phyloP scores from a whole-genome alignment of 2,113 vertebrate genomes.

The Sander lucioperca region DNA sequence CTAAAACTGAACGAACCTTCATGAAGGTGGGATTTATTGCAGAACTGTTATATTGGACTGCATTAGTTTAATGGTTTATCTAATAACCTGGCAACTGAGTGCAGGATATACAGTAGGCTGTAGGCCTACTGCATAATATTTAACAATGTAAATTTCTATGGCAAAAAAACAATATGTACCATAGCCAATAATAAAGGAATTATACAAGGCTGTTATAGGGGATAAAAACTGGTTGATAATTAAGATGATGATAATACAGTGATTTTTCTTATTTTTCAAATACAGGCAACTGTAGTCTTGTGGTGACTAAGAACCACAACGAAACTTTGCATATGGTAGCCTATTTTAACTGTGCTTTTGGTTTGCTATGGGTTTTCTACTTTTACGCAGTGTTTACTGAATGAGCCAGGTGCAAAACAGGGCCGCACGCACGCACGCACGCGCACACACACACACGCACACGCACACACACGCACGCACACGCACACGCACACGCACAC shows the following conservation, averaged over 20 bases:
- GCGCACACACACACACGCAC: slow-evolving; percentile 1
- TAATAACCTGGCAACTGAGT: not conserved
- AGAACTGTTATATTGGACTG: not conserved
- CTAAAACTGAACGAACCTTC: not conserved
- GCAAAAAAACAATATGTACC: not conserved
- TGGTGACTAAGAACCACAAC: not conserved
- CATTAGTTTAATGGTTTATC: not conserved
- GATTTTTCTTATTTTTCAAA: not conserved
- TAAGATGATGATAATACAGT: not conserved
- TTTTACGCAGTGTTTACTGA: slow-evolving; percentile 51
- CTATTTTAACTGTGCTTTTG: not conserved
- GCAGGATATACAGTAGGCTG: too few species aligned
- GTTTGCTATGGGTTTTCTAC: slow-evolving; percentile 27
- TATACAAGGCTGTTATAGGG: not conserved
- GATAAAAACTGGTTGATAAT: not conserved
- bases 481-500: not conserved
- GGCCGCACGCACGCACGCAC: slow-evolving; percentile 4
- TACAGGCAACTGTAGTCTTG: not conserved
- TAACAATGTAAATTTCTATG: too few species aligned
- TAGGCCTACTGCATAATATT: too few species aligned
- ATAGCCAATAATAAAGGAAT: not conserved
- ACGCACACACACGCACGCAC: not conserved
- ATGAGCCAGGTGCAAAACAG: slow-evolving; percentile 72
- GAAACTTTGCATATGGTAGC: not conserved
- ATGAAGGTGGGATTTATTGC: not conserved